A percentile compares a stretch with the other conserved stretches of the same genome.
phyloP scores from a whole-genome alignment of 2,797 vertebrate genomes.

The Crossoptilon crossoptilon region DNA sequence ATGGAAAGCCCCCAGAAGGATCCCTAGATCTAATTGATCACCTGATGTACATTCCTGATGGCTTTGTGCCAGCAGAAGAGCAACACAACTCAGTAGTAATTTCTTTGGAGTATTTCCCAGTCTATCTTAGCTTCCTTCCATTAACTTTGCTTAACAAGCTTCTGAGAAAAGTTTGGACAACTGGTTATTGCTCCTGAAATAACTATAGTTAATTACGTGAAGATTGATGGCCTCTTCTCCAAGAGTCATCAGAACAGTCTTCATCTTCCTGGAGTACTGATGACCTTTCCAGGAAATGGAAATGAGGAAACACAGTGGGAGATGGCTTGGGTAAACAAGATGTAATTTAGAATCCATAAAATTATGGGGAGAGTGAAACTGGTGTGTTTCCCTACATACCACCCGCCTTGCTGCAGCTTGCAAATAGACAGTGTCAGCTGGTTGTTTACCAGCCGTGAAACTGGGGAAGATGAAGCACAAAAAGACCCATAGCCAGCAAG shows the following conservation, averaged over 20 bases:
- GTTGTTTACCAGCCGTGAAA: fast-evolving
- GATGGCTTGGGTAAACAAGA: background rate
- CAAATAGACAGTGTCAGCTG: background rate
- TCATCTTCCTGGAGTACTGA: background rate
- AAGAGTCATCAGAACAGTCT: background rate
- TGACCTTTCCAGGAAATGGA: conserved; percentile 40
- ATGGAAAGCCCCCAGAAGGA: background rate
- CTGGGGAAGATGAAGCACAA: background rate
- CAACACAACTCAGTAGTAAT: background rate
- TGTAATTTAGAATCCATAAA: background rate
- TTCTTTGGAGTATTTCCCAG: background rate
- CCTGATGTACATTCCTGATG: background rate
- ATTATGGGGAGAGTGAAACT: background rate
- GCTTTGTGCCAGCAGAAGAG: fast-evolving
- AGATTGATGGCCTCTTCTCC: conserved; percentile 24
- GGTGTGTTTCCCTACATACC: background rate
- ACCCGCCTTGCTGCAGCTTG: background rate
- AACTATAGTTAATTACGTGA: background rate
- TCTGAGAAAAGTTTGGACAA: conserved; percentile 29
- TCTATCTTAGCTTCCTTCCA: background rate
- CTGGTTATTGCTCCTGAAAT: conserved; percentile 41
- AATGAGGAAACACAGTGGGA: background rate
- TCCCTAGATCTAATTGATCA: background rate
- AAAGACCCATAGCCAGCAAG: fast-evolving
- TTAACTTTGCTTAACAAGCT: background rate